phyloP scores from a whole-genome alignment of 2,113 vertebrate species.

The Plecturocebus donacophilus region DNA sequence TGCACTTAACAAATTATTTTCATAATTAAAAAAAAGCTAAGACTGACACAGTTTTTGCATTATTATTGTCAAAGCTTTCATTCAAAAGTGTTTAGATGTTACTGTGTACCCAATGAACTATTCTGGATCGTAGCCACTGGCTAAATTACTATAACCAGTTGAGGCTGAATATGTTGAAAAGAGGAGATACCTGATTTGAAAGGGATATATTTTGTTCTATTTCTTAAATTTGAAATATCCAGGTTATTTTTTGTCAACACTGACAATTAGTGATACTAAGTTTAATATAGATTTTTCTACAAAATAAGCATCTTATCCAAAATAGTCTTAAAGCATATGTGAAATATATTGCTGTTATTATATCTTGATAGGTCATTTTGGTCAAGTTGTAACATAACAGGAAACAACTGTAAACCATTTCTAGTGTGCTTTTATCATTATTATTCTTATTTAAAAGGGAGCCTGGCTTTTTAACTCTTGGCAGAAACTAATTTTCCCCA shows the following conservation, averaged over 20 bases:
- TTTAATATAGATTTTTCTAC: constrained; percentile 53
- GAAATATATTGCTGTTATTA: constrained; percentile 20
- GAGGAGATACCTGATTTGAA: neutral
- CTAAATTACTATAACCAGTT: constrained; percentile 2
- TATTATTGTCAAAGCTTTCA: constrained; percentile 22
- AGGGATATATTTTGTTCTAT: neutral
- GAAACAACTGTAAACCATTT: constrained; percentile 44
- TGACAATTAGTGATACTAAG: constrained; percentile 32
- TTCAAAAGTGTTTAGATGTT: constrained; percentile 25
- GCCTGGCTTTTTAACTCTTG: constrained; percentile 62
- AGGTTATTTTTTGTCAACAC: neutral
- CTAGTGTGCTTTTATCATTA: constrained; percentile 4
- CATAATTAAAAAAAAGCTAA: neutral
- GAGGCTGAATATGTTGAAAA: neutral
- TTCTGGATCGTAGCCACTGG: neutral
- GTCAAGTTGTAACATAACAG: constrained; percentile 54
- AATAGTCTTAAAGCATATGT: constrained; percentile 17
- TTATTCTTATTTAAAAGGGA: constrained; percentile 45
- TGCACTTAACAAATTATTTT: neutral
- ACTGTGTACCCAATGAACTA: no score
- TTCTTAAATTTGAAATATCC: neutral
- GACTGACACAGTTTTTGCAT: neutral
- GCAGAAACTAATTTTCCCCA: constrained; percentile 49
- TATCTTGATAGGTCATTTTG: constrained; percentile 27
- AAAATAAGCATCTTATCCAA: neutral